Percentiles rank a stretch among this genome's conserved stretches.
Conservation (phyloP, 1,140 invertebrate species). For the Nephotettix cincticeps region DNA sequence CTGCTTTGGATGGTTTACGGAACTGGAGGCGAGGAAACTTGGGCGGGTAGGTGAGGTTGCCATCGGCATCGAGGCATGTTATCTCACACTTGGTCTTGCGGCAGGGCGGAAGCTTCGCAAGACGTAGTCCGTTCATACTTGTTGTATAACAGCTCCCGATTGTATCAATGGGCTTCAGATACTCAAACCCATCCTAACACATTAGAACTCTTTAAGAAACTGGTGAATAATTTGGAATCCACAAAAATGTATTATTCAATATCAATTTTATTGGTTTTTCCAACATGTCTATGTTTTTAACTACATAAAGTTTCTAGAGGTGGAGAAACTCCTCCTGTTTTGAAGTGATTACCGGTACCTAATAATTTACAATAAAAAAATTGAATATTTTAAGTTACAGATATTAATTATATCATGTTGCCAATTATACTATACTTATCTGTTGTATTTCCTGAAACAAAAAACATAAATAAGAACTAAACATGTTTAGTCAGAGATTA, state of each 20-base stretch:
- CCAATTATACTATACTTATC: too few relatives aligned
- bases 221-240: neutral
- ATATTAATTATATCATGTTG: too few relatives aligned
- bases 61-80: constrained; percentile 45
- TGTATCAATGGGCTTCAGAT: constrained; percentile 62
- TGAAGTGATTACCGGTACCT: too few relatives aligned
- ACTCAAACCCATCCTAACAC: constrained; percentile 51
- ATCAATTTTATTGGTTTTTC: too few relatives aligned
- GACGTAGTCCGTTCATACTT: constrained; percentile 51
- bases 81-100: constrained; percentile 44
- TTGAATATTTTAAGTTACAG: too few relatives aligned
- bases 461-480: too few relatives aligned
- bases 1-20: constrained; percentile 40
- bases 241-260: neutral
- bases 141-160: constrained; percentile 62
- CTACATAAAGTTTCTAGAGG: too few relatives aligned
- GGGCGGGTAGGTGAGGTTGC: constrained; percentile 51
- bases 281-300: too few relatives aligned
- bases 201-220: neutral
- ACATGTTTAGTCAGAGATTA: too few relatives aligned
- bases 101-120: constrained; percentile 51
- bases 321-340: too few relatives aligned
- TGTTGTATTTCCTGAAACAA: too few relatives aligned
- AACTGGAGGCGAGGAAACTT: constrained; percentile 43
- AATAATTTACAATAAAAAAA: too few relatives aligned